phyloP scores from a whole-genome alignment of 2,797 vertebrate species.

The Danio choprae region DNA sequence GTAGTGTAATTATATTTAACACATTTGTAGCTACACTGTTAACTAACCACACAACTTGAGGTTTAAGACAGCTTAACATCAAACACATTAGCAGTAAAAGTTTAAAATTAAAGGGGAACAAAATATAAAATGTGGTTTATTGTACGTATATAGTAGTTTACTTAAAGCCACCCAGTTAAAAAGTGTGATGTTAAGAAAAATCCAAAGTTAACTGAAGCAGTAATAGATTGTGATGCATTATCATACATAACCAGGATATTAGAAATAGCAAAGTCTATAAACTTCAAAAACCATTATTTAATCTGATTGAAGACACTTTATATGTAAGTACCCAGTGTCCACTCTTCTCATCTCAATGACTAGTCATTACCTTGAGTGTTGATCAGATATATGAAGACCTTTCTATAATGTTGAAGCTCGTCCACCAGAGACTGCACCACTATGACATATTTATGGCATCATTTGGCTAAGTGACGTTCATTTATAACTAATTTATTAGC shows the following conservation, averaged over 20 bases:
- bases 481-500: slow-evolving; percentile 65
- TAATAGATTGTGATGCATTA: neutral
- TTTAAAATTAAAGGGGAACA: too few relatives aligned
- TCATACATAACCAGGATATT: slow-evolving; percentile 23
- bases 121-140: too few relatives aligned
- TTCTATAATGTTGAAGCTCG: slow-evolving; percentile 32
- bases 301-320: slow-evolving; percentile 39
- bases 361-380: slow-evolving; percentile 55
- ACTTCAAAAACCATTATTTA: slow-evolving; percentile 32
- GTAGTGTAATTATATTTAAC: too few relatives aligned
- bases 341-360: slow-evolving; percentile 45
- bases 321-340: neutral
- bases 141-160: too few relatives aligned
- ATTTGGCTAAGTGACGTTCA: slow-evolving; percentile 64
- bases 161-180: too few relatives aligned
- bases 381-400: slow-evolving; percentile 40
- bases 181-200: neutral
- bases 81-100: too few relatives aligned
- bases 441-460: slow-evolving; percentile 63
- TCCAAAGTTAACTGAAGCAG: neutral
- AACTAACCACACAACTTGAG: too few relatives aligned
- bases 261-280: slow-evolving; percentile 37
- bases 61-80: too few relatives aligned
- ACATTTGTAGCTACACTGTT: too few relatives aligned
- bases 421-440: slow-evolving; percentile 47